Conservation (phyloP, 2,888 invertebrate species). For the Lasioglossum lativentre region DNA sequence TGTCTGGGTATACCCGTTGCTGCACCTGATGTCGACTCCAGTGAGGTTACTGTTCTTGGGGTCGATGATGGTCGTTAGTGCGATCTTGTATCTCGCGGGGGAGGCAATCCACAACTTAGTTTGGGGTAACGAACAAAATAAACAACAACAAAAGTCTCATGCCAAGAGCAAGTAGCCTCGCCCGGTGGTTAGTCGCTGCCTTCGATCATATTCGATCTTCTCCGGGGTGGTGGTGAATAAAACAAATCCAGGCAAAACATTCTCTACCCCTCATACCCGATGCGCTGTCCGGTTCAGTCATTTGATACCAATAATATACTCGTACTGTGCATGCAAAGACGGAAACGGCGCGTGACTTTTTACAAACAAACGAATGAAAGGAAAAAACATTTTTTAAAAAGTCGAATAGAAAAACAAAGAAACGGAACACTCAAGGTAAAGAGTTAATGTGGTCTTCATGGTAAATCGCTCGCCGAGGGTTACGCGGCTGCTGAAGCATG, state of each 20-base stretch:
- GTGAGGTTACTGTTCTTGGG: constrained; percentile 91
- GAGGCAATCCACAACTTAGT: constrained; percentile 90
- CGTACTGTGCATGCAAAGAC: constrained; percentile 57
- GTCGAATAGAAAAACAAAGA: not conserved
- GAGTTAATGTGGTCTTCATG: constrained; percentile 18
- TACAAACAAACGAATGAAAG: not conserved
- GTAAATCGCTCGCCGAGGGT: constrained; percentile 44
- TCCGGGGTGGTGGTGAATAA: constrained; percentile 79
- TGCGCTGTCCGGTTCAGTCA: constrained; percentile 33
- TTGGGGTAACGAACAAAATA: constrained; percentile 88
- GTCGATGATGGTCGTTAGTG: constrained; percentile 87
- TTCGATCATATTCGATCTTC: constrained; percentile 70
- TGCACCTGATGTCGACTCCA: constrained; percentile 91
- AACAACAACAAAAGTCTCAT: constrained; percentile 77
- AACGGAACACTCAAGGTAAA: not conserved
- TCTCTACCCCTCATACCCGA: constrained; percentile 16
- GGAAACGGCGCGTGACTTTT: not conserved
- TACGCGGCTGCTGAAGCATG: constrained; percentile 54
- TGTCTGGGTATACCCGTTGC: constrained; percentile 96
- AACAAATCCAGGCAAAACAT: constrained; percentile 29
- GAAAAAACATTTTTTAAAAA: not conserved
- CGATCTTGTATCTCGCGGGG: constrained; percentile 89
- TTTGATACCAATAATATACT: constrained; percentile 30
- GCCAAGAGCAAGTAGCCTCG: constrained; percentile 80
- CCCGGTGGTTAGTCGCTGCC: constrained; percentile 71